A percentile compares a stretch with the other conserved stretches of the same genome.
phyloP scores from a whole-genome alignment of 2,113 vertebrate genomes.

The Vidua macroura region DNA sequence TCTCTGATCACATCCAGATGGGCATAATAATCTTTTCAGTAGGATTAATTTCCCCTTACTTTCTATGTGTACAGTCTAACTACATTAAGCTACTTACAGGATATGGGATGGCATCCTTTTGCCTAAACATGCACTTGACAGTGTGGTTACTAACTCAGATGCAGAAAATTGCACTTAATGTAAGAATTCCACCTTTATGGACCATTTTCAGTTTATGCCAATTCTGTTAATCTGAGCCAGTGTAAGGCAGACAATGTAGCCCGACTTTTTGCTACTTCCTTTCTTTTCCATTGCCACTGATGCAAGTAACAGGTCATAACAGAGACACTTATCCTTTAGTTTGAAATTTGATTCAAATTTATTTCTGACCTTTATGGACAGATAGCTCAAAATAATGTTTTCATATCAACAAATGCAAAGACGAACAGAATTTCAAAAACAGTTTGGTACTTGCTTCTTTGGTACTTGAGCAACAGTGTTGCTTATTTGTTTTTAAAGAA shows the following conservation, averaged over 20 bases:
- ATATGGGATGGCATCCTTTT: background rate
- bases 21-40: background rate
- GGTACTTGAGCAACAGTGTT: background rate
- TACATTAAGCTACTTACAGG: background rate
- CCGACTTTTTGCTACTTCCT: background rate
- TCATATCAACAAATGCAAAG: background rate
- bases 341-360: background rate
- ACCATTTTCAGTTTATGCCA: background rate
- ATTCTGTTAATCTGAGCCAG: background rate
- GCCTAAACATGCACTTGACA: background rate
- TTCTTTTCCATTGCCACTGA: background rate
- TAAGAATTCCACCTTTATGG: background rate
- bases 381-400: background rate
- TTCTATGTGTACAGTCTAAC: background rate
- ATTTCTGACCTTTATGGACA: background rate
- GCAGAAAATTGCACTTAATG: background rate
- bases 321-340: background rate
- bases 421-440: background rate
- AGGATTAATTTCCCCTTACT: background rate
- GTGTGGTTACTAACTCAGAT: background rate
- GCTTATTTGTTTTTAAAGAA: background rate
- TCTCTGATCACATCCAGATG: background rate
- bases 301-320: background rate
- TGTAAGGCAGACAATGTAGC: background rate
- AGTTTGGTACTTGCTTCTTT: background rate